A percentile compares a stretch with the other conserved stretches of the same genome.
Conservation (phyloP, 2,888 invertebrate species). For the Megaustenia siamemsis region DNA sequence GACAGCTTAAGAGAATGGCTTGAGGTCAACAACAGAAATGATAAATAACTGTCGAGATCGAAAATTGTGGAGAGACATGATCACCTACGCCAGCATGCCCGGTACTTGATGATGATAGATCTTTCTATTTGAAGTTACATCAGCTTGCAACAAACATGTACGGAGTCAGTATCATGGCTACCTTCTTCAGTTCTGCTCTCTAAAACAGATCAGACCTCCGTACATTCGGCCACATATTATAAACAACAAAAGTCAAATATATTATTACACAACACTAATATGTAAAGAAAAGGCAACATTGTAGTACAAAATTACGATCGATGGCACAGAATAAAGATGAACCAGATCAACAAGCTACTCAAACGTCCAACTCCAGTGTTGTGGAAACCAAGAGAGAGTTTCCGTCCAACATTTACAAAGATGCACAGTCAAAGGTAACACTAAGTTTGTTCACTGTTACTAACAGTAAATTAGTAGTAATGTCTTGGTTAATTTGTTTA, state of each 20-base stretch:
- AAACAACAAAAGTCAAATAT: background rate
- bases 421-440: constrained; percentile 28
- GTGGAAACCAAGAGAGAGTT: background rate
- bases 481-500: no score
- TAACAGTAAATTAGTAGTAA: no score
- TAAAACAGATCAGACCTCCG: background rate
- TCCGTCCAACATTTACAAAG: background rate
- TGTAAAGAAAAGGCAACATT: background rate
- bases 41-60: no score
- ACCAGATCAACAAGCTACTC: background rate
- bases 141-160: background rate
- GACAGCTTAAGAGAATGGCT: no score
- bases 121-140: background rate
- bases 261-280: background rate
- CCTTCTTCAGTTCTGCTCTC: background rate
- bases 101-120: no score
- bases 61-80: no score
- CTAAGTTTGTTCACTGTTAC: no score
- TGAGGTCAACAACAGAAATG: no score
- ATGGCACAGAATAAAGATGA: constrained; percentile 27
- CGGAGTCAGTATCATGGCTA: constrained; percentile 15
- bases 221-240: no score
- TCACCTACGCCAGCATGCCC: no score
- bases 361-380: background rate
- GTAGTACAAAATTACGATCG: background rate